Percentiles rank a stretch among this genome's conserved stretches.
Evolutionary conservation across 2,113 vertebrate species (phyloP).

Genomic region (Coregonus clupeaformis): DNA sequence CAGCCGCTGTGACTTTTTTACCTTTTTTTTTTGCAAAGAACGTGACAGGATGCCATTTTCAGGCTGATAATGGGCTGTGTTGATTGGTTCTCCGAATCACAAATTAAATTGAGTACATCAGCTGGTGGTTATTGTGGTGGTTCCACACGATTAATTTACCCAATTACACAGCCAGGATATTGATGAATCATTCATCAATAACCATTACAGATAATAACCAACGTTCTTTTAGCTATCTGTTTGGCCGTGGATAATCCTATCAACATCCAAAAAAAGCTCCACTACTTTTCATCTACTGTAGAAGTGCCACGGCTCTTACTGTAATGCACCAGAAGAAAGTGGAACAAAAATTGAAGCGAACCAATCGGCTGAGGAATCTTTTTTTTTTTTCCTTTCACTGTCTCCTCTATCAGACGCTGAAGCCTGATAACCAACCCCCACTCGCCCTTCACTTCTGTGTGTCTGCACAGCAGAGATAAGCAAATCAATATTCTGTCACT

Average conservation of each 20-base stretch:
- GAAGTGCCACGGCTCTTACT: constrained; percentile 58
- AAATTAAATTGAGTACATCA: background rate
- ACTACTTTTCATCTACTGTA: constrained; percentile 58
- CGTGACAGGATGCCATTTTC: too few relatives aligned
- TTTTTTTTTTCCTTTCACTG: constrained; percentile 56
- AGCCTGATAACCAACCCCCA: constrained; percentile 69
- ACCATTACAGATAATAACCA: constrained; percentile 50
- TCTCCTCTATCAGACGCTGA: constrained; percentile 74
- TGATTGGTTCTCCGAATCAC: too few relatives aligned
- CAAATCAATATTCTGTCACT: constrained; percentile 84
- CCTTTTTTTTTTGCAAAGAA: too few relatives aligned
- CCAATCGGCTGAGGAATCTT: constrained; percentile 76
- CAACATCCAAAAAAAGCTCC: constrained; percentile 29
- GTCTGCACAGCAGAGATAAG: constrained; percentile 80
- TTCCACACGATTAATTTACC: constrained; percentile 49
- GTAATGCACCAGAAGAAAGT: constrained; percentile 67
- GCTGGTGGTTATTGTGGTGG: constrained; percentile 1
- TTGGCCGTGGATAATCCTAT: constrained; percentile 52
- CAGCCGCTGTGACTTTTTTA: too few relatives aligned
- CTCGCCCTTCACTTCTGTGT: constrained; percentile 77
- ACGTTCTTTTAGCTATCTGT: constrained; percentile 16
- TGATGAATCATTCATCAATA: constrained; percentile 59
- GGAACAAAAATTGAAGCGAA: constrained; percentile 71
- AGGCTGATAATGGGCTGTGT: background rate
- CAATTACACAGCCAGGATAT: constrained; percentile 54